Evolutionary conservation across 2,797 vertebrate species (phyloP), one percentile per base, ranked within the genome.

Genomic region (Naso thynnoides): DNA sequence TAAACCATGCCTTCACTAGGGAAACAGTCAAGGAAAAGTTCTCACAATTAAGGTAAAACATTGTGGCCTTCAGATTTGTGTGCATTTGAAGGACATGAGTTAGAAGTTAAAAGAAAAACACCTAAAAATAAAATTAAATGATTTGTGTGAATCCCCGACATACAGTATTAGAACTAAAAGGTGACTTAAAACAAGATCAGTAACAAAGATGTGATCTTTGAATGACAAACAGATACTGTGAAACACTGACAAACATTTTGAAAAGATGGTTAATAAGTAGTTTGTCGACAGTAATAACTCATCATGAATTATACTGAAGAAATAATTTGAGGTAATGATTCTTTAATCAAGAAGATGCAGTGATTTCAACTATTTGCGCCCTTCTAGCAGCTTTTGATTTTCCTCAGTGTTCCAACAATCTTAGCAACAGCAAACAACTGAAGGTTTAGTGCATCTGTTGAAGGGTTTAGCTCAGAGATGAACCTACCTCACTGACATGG

Each of bases 1-100:
- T 85, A 79, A 84, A 65, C 61, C 83, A 89, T 89, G 78, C 86
- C 69, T 65, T 81, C 76, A 64, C 54, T 53, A 47, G n/a, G 77
- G 41, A 59, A 64, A 76, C 39, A 71, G 38, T 48, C 62, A 58
- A 69, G 58, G 29, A 75, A 77, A 76, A 48, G 5, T 57, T 57
- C 56, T 50, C 41, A 16, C 60, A 36, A 23, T 23, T 0, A 57
- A 61, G 6, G 21, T 68, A 38, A 49, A 69, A 58, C 63, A 73
- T 0, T 9, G 38, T 48, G 24, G 36, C 64, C 60, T 82, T 78
- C 60, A 60, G 42, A 57, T 41, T 23, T 65, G n/a, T 79, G 69
- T 70, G 77, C 76, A 66, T 63, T 59, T 53, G 38, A 82, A 80
- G 63, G 45, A 59, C 48, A 54, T 15, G n/a, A 47, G 15, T 55